A percentile compares a stretch with the other conserved stretches of the same genome.
These are phyloP conservation scores for Heliconius sara DNA, from an alignment of 2,888 invertebrate species.

Conservation along the genomic window DNA sequence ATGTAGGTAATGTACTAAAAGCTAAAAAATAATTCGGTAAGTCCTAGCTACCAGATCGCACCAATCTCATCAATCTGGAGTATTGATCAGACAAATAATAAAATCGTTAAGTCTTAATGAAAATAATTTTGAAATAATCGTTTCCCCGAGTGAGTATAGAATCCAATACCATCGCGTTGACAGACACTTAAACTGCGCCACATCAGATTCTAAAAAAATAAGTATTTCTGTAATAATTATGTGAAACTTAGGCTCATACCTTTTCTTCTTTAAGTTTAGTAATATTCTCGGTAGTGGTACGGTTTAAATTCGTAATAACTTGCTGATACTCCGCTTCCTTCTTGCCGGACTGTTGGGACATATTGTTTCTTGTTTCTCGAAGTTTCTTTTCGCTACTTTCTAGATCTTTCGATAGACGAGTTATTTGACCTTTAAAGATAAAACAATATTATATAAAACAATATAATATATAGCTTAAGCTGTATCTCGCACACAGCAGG, in stretches of 20 bases:
- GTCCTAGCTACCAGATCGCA: too few relatives aligned
- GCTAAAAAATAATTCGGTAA: too few relatives aligned
- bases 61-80: too few relatives aligned
- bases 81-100: too few relatives aligned
- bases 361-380: slow-evolving; percentile 87
- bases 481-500: too few relatives aligned
- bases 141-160: too few relatives aligned
- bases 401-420: slow-evolving; percentile 89
- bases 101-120: too few relatives aligned
- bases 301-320: slow-evolving; percentile 88
- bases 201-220: neutral
- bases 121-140: too few relatives aligned
- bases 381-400: slow-evolving; percentile 87
- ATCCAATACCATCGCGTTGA: too few relatives aligned
- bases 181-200: too few relatives aligned
- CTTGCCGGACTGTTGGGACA: slow-evolving; percentile 89
- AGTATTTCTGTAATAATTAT: neutral
- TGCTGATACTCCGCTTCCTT: slow-evolving; percentile 92
- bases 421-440: slow-evolving; percentile 83
- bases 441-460: neutral
- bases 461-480: too few relatives aligned
- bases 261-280: slow-evolving; percentile 91
- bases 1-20: too few relatives aligned
- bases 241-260: slow-evolving; percentile 61
- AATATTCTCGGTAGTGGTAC: slow-evolving; percentile 88